phyloP scores from a whole-genome alignment of 2,888 invertebrate genomes.

The Enchytraeus crypticus region DNA sequence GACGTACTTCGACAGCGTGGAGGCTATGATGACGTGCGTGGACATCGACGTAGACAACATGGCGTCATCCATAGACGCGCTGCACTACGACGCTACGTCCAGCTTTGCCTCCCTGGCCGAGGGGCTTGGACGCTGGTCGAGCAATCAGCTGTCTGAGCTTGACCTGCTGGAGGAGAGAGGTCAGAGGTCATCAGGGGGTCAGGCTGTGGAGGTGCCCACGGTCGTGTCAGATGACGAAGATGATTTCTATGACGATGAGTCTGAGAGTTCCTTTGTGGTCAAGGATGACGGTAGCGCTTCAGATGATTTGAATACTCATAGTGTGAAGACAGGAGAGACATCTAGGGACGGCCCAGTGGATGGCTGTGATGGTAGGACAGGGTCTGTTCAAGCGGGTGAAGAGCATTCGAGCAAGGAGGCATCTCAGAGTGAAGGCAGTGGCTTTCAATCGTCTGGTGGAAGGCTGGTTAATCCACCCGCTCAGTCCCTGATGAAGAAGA shows the following conservation, averaged over 20 bases:
- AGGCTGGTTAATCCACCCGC: too few species aligned
- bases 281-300: neutral
- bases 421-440: too few species aligned
- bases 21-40: constrained; percentile 67
- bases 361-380: too few species aligned
- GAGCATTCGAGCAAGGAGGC: too few species aligned
- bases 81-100: constrained; percentile 52
- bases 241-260: neutral
- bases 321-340: too few species aligned
- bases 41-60: constrained; percentile 86
- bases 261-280: neutral
- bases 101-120: constrained; percentile 19
- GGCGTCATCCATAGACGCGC: constrained; percentile 82
- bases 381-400: too few species aligned
- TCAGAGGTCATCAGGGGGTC: too few species aligned
- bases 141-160: neutral
- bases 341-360: too few species aligned
- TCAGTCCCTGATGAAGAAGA: neutral
- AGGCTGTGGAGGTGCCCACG: neutral
- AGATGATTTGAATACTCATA: too few species aligned
- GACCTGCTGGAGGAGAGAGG: too few species aligned
- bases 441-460: too few species aligned
- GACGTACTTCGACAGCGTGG: constrained; percentile 70
- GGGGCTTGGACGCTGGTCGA: neutral
- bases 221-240: neutral